phyloP scores from a whole-genome alignment of 2,113 vertebrate genomes.

The Coregonus clupeaformis region DNA sequence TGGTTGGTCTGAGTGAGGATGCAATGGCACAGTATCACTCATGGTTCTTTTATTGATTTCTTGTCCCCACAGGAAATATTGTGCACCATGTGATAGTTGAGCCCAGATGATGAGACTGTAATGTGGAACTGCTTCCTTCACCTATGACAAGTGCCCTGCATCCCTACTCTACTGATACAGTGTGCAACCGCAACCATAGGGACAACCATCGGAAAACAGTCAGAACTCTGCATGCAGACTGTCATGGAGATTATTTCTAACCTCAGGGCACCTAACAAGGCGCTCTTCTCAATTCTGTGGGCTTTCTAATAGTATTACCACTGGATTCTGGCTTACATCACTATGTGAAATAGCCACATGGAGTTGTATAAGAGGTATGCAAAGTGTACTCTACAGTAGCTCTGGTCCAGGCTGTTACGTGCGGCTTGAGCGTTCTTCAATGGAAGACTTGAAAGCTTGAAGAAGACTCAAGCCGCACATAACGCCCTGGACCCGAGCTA shows the following conservation, averaged over 20 bases:
- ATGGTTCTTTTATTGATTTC: neutral
- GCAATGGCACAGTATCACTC: conserved; percentile 1
- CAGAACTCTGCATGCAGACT: neutral
- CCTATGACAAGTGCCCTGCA: conserved; percentile 4
- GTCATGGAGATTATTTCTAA: neutral
- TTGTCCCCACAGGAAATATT: conserved; percentile 79
- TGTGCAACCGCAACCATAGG: neutral
- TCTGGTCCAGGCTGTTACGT: too few species aligned
- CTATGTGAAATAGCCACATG: neutral
- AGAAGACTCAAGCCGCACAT: too few species aligned
- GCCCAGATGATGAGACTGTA: conserved; percentile 73
- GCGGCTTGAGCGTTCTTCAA: too few species aligned
- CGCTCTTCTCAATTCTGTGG: neutral
- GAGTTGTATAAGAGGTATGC: neutral
- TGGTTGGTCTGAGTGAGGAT: neutral
- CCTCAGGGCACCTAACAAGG: neutral
- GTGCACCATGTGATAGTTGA: conserved; percentile 81
- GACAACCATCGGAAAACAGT: neutral
- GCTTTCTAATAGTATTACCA: neutral
- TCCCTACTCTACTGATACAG: too few species aligned
- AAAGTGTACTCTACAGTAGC: neutral
- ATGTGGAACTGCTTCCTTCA: neutral
- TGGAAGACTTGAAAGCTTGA: too few species aligned
- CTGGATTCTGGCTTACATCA: neutral
- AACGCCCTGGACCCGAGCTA: neutral